Evolutionary conservation across 2,888 invertebrate genomes (phyloP), one percentile per base, ranked within the genome.

Genomic region (Corythucha ciliata): DNA sequence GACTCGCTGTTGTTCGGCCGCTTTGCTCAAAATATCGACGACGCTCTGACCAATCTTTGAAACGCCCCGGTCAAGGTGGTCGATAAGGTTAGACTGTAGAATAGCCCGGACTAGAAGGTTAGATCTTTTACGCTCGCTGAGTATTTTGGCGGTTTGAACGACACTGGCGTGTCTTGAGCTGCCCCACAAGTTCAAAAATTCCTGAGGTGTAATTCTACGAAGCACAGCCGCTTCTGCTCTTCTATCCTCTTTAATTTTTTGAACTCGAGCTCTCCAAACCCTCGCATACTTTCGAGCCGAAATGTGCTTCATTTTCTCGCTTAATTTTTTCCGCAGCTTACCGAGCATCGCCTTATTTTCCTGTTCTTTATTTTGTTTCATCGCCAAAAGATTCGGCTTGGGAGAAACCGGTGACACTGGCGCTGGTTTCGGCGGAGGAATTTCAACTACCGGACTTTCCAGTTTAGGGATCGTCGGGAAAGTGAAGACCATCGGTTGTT

Each of bases 241-340:
- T 6, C 75, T 69, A 58, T 72, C 74, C 18, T 69, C 62, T 56
- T 68, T 69, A 8, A 58, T 41, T 50, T 51, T 53, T 44, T 60
- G 44, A 34, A 57, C 54, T 48, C 58, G 42, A 27, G 53, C 45
- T 52, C 54, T 57, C 59, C 60, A 60, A 20, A 37, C 41, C 37
- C 52, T 24, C 41, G 55, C 55, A 48, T 56, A 55, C 58, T 62
- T 54, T 61, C 57, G 50, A 64, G 63, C 54, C 52, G 37, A 52
- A 58, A 54, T 53, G 24, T 58, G 50, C 57, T 60, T 50, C 52
- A 56, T 57, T 56, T 56, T 58, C 48, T 46, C 56, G 45, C 48
- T 59, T 42, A 45, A 55, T 60, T 57, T 60, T 51, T 55, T 63
- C 59, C 58, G 62, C 53, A 49, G 55, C 50, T 56, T 58, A 49